These are phyloP conservation scores for Intellagama lesueurii DNA, from an alignment of 2,797 vertebrate species.

Conservation along the genomic window DNA sequence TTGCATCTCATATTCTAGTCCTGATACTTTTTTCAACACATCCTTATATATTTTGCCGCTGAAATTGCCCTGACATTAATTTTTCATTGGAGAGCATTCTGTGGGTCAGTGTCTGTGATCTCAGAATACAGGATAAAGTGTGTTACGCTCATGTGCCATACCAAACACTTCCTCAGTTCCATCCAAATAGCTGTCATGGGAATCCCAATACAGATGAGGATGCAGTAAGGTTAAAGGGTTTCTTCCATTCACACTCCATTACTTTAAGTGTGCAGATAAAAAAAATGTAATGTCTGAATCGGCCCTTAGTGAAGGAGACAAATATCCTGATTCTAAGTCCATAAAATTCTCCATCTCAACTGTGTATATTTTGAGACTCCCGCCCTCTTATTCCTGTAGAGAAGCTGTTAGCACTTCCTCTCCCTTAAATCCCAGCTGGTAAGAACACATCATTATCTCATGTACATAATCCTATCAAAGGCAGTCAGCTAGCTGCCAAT, in stretches of 20 bases:
- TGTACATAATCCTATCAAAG: conserved; percentile 40
- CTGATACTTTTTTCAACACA: too few relatives aligned
- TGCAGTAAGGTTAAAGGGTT: too few relatives aligned
- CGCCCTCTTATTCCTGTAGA: background rate
- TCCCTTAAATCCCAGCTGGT: background rate
- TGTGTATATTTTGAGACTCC: background rate
- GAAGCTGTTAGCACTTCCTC: background rate
- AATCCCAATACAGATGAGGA: too few relatives aligned
- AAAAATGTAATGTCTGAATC: background rate
- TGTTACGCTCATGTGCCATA: too few relatives aligned
- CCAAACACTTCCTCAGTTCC: too few relatives aligned
- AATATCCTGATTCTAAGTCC: background rate
- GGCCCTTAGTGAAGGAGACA: background rate
- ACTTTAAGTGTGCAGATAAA: background rate
- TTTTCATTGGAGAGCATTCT: too few relatives aligned
- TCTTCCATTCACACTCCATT: background rate
- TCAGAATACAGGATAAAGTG: too few relatives aligned
- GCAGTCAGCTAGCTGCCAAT: conserved; percentile 26
- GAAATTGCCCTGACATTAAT: too few relatives aligned
- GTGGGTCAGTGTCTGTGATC: too few relatives aligned
- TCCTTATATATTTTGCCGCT: too few relatives aligned
- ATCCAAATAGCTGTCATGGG: too few relatives aligned
- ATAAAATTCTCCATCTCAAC: background rate
- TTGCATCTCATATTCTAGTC: too few relatives aligned
- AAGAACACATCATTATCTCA: conserved; percentile 33